phyloP scores from a whole-genome alignment of 2,113 vertebrate genomes.

The Gnathonemus echidnorhynchus region DNA sequence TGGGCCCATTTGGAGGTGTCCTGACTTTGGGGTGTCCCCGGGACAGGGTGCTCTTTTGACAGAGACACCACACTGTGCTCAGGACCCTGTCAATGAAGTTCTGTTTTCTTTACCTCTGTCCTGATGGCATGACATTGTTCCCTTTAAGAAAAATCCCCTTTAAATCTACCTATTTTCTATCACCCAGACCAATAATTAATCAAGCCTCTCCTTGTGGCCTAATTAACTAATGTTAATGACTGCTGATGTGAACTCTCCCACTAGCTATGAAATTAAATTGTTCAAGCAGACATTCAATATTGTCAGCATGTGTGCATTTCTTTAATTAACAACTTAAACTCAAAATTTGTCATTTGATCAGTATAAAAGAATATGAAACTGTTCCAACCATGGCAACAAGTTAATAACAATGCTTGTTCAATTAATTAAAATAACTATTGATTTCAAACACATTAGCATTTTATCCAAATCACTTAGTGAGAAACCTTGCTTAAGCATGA shows the following conservation, averaged over 20 bases:
- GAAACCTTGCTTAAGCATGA: neutral
- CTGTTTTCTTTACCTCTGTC: neutral
- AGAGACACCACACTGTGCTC: neutral
- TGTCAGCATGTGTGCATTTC: neutral
- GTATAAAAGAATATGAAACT: neutral
- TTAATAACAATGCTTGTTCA: neutral
- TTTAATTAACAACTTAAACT: neutral
- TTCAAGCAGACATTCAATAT: neutral
- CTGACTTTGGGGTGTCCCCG: no score
- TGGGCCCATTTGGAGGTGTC: neutral
- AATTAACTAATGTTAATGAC: neutral
- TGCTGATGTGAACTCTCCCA: neutral
- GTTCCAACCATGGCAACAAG: neutral
- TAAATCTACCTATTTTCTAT: neutral
- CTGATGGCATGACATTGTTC: neutral
- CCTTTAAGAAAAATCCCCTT: neutral
- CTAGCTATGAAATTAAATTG: neutral
- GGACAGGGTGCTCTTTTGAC: neutral
- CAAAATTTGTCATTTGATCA: neutral
- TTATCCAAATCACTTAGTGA: neutral
- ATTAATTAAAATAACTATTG: neutral
- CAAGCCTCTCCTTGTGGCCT: neutral
- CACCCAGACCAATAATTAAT: neutral
- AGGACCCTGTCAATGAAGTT: neutral
- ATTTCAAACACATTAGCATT: conserved; percentile 4